Evolutionary conservation across 1,140 invertebrate species (phyloP), one percentile per base, ranked within the genome.

Genomic region (Hycleus phaleratus): DNA sequence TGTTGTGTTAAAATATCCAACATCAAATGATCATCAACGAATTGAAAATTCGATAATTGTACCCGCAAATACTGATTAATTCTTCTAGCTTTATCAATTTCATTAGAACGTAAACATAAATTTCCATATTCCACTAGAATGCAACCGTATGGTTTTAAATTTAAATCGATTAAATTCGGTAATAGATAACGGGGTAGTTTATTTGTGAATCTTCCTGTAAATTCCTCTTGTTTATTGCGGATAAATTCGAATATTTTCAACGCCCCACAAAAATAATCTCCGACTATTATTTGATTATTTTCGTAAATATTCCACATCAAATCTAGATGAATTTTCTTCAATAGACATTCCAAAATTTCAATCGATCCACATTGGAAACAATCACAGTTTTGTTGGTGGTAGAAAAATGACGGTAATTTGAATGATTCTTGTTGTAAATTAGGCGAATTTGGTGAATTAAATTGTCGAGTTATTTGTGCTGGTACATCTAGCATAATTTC

Each of bases 291-390:
- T 10, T 46, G 3, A 18, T 57, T 50, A n/a, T 58, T 49, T 24
- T 62, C 18, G 32, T 53, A 53, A 38, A 60, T 26, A 44, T 58
- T 44, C 24, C 57, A 32, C 10, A 62, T 26, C 0, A 47, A 54
- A 8, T 55, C 39, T 18, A 62, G 46, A 42, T 42, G 52, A 42
- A 24, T 55, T 38, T 57, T 48, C 11, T 57, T 38, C 32, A 65
- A 32, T 10, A 60, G 26, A 12, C 50, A 38, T 11, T 48, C n/a
- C 1, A 57, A 60, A 32, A 49, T 62, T 39, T 62, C 63, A n/a
- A 50, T 18, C 38, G 39, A 57, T 12, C 39, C 45, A 49, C 63
- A 65, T 39, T 56, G 46, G 26, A 62, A 62, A 54, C 63, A 65
- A 11, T 54, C 43, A 26, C 63, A 65, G 11, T 25, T 39, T 26